Evolutionary conservation across 2,888 invertebrate genomes (phyloP), one percentile per base, ranked within the genome.

Genomic region (Cantharis lateralis): DNA sequence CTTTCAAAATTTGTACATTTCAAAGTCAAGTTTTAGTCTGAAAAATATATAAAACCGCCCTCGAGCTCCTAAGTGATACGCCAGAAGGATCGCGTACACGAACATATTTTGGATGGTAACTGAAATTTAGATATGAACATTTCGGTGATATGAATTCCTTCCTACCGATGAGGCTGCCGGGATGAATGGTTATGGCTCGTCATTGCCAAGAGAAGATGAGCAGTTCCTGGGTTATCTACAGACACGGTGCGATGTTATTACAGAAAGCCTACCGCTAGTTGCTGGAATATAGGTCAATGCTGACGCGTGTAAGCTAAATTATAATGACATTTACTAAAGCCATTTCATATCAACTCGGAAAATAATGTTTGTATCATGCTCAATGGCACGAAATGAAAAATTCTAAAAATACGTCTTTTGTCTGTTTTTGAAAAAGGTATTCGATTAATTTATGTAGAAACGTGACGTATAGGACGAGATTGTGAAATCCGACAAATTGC

Each of bases 171-270:
- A 81, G 79, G 75, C 76, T 75, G 78, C 77, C 76, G 79, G 80
- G 80, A 83, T 82, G 83, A 82, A 83, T 81, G 83, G 83, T 83
- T 83, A 83, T 83, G 80, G 81, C 81, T 74, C 81, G 83, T 83
- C 83, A 81, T 83, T 83, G 82, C 82, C 81, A 80, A 79, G 75
- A 78, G 82, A 80, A 81, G 82, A 83, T 81, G 82, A 80, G 81
- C 80, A 75, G 73, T 79, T 76, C 78, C 78, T 78, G 76, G 80
- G 80, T 82, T 82, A 82, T 82, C 82, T 82, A 79, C 79, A 64
- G 68, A 71, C 77, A 61, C 79, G 75, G 76, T 78, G 80, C 71
- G 76, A 69, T 76, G 78, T 81, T 81, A 78, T 76, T 80, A 75
- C 70, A 76, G 71, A 16, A 28, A 18, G 62, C 73, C 71, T 72